Conservation (phyloP, 2,113 vertebrate genomes). For the Colius striatus region DNA sequence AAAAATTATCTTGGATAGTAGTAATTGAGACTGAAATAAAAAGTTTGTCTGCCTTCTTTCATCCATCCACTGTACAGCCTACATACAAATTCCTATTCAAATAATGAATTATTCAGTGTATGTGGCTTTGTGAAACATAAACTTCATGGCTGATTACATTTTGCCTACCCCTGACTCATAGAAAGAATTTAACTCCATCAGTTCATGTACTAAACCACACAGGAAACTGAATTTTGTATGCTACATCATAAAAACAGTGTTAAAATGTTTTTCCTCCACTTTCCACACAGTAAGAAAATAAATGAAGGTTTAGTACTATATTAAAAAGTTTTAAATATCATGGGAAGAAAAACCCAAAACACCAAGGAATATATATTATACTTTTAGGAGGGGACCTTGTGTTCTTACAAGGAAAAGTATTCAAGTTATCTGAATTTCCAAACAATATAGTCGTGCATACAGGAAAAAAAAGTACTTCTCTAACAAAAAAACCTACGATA, state of each 20-base stretch:
- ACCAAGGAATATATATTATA: neutral
- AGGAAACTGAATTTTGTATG: neutral
- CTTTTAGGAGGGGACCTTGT: neutral
- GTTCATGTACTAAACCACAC: neutral
- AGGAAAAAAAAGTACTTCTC: neutral
- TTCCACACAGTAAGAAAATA: slow-evolving; percentile 5
- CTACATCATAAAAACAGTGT: neutral
- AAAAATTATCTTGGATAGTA: neutral
- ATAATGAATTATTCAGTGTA: slow-evolving; percentile 57
- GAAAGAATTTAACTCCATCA: slow-evolving; percentile 1
- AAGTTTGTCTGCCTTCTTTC: neutral
- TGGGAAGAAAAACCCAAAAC: neutral
- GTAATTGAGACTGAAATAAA: neutral
- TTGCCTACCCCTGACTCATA: neutral
- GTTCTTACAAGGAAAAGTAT: neutral
- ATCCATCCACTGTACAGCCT: neutral
- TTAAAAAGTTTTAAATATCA: slow-evolving; percentile 18
- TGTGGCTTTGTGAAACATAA: slow-evolving; percentile 41
- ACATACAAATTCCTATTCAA: slow-evolving; percentile 42
- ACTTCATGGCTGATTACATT: slow-evolving; percentile 32
- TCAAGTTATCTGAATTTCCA: slow-evolving; percentile 4
- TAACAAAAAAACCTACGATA: slow-evolving; percentile 1
- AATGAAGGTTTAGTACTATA: neutral
- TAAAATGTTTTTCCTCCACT: slow-evolving; percentile 16
- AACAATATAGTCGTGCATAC: neutral